phyloP scores from a whole-genome alignment of 2,888 invertebrate genomes.

The Apodemia hepburni region DNA sequence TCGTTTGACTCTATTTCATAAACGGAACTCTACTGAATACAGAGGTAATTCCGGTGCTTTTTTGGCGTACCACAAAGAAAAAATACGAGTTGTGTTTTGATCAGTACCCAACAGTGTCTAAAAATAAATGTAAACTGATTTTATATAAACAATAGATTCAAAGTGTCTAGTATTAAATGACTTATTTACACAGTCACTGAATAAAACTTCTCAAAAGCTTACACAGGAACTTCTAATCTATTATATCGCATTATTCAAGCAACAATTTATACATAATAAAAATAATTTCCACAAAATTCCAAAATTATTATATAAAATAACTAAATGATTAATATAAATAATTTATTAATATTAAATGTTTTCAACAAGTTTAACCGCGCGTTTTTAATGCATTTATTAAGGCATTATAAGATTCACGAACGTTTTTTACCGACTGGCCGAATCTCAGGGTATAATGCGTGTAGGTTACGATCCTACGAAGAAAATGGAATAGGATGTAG shows the following conservation, averaged over 20 bases:
- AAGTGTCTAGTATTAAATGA: conserved; percentile 12
- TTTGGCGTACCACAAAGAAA: too few species aligned
- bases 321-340: conserved; percentile 1
- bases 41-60: too few species aligned
- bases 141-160: neutral
- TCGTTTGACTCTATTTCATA: too few species aligned
- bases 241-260: conserved; percentile 37
- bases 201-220: conserved; percentile 44
- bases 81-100: neutral
- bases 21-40: too few species aligned
- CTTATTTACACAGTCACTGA: conserved; percentile 52
- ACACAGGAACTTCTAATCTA: conserved; percentile 37
- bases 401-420: too few species aligned
- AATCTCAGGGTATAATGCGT: too few species aligned
- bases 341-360: neutral
- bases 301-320: neutral
- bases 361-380: neutral
- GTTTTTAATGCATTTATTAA: neutral
- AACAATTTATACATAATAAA: conserved; percentile 43
- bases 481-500: too few species aligned
- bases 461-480: too few species aligned
- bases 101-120: neutral
- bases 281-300: conserved; percentile 31
- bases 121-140: neutral
- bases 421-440: too few species aligned